Percentiles rank a stretch among this genome's conserved stretches.
Conservation (phyloP, 2,113 vertebrate species). For the Mohoua ochrocephala region DNA sequence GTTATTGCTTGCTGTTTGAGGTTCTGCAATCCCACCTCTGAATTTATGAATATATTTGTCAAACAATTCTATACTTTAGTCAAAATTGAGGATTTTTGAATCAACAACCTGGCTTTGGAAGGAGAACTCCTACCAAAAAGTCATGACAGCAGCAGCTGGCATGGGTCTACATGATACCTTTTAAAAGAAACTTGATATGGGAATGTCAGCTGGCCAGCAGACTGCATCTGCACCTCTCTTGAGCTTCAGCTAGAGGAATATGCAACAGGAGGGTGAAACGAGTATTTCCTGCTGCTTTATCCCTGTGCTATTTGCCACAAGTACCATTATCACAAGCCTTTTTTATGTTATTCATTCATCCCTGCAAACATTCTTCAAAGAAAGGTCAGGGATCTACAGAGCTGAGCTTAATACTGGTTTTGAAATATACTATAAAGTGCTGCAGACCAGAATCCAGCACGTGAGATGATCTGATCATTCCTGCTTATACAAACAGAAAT, state of each 20-base stretch:
- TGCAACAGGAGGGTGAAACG: background rate
- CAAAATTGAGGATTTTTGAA: background rate
- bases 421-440: background rate
- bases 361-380: background rate
- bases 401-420: background rate
- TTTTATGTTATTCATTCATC: background rate
- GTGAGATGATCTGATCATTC: background rate
- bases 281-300: background rate
- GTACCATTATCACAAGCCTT: background rate
- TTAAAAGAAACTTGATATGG: background rate
- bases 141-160: background rate
- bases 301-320: background rate
- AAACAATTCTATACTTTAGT: background rate
- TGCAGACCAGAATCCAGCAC: background rate
- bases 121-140: background rate
- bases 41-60: background rate
- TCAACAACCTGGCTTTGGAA: background rate
- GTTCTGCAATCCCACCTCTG: background rate
- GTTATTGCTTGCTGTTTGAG: background rate
- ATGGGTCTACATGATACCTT: background rate
- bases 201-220: slow-evolving; percentile 8
- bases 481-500: background rate
- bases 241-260: background rate
- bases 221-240: background rate
- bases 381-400: background rate